Evolutionary conservation across 2,888 invertebrate genomes (phyloP).

Genomic region (Nineta flava): DNA sequence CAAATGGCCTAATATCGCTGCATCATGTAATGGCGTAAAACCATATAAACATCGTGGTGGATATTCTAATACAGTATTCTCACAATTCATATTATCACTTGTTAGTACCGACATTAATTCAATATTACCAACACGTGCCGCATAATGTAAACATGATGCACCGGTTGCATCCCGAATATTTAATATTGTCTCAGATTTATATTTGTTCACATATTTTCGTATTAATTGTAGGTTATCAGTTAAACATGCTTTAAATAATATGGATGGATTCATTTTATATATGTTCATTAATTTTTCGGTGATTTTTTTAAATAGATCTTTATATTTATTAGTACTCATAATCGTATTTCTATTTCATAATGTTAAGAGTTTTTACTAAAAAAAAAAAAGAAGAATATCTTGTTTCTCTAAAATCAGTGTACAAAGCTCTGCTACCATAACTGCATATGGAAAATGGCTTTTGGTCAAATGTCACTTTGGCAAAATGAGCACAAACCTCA

Average conservation of each 20-base stretch:
- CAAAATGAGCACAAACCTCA: too few relatives aligned
- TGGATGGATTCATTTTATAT: not conserved
- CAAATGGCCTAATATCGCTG: not conserved
- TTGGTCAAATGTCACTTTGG: too few relatives aligned
- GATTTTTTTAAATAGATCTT: too few relatives aligned
- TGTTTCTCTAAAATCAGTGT: too few relatives aligned
- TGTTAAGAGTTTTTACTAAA: too few relatives aligned
- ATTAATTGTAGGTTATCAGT: not conserved
- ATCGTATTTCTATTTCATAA: too few relatives aligned
- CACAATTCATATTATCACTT: not conserved
- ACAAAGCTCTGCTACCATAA: too few relatives aligned
- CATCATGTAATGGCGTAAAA: constrained; percentile 2
- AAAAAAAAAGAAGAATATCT: too few relatives aligned
- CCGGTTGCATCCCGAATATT: constrained; percentile 1
- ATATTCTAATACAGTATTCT: not conserved
- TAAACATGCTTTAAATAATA: not conserved
- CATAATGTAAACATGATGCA: constrained; percentile 3
- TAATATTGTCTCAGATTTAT: not conserved
- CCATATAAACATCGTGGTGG: not conserved
- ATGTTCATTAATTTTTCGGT: too few relatives aligned
- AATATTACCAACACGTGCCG: constrained; percentile 1
- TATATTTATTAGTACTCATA: too few relatives aligned
- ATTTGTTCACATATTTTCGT: not conserved
- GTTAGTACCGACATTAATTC: not conserved
- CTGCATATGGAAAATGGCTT: too few relatives aligned